phyloP scores from a whole-genome alignment of 1,140 invertebrate species.

The Trissolcus basalis region DNA sequence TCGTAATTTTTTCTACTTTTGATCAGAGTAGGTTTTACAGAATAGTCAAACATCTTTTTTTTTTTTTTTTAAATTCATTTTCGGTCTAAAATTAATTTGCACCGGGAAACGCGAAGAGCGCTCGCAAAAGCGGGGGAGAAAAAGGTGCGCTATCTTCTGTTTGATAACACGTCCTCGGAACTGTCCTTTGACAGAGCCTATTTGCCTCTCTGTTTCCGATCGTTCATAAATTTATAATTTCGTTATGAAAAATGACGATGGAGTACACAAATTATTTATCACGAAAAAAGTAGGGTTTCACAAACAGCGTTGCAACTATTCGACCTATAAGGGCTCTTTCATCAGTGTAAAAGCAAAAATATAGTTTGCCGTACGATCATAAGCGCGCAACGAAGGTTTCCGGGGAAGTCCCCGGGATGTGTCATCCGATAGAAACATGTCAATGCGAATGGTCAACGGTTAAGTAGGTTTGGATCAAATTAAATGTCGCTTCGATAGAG shows the following conservation, averaged over 20 bases:
- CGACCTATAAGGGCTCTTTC: slow-evolving; percentile 27
- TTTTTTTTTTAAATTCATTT: no score
- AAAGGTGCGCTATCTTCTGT: slow-evolving; percentile 10
- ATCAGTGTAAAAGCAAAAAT: slow-evolving; percentile 55
- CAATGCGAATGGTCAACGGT: slow-evolving; percentile 52
- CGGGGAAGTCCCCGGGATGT: slow-evolving; percentile 45
- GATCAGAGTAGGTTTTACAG: no score
- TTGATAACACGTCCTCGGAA: slow-evolving; percentile 10
- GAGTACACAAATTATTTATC: slow-evolving; percentile 21
- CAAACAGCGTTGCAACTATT: slow-evolving; percentile 2
- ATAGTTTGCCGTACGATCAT: slow-evolving; percentile 38
- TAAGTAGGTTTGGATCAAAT: slow-evolving; percentile 55
- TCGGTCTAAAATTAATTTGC: slow-evolving; percentile 30
- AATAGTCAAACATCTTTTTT: no score
- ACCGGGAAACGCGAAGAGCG: neutral
- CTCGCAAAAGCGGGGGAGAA: neutral
- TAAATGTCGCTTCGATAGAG: slow-evolving; percentile 42
- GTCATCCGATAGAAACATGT: slow-evolving; percentile 50
- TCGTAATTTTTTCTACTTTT: no score
- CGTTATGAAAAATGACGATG: slow-evolving; percentile 42
- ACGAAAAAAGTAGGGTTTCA: slow-evolving; percentile 32
- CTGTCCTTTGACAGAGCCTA: slow-evolving; percentile 15
- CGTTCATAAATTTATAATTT: slow-evolving; percentile 35
- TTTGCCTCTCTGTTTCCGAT: slow-evolving; percentile 7
- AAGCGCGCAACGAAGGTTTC: slow-evolving; percentile 57